phyloP scores from a whole-genome alignment of 2,888 invertebrate genomes.

The Andrena praecox region DNA sequence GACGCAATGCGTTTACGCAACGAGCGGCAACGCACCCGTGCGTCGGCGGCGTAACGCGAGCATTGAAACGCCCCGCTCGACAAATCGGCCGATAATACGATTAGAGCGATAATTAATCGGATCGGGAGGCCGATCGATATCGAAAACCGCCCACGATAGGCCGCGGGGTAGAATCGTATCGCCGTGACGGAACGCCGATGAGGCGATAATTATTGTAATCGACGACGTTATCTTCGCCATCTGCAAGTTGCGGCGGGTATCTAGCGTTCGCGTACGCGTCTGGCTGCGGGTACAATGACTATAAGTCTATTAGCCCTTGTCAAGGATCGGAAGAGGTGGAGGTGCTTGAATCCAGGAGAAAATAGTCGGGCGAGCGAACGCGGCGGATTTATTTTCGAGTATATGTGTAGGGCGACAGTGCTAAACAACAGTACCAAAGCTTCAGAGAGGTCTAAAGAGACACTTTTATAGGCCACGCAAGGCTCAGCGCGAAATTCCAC shows the following conservation, averaged over 20 bases:
- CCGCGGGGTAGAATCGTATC: constrained; percentile 36
- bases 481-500: constrained; percentile 28
- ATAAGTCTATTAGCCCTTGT: constrained; percentile 14
- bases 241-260: constrained; percentile 15
- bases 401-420: too few species aligned
- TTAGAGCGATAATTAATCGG: constrained; percentile 81
- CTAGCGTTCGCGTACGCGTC: neutral
- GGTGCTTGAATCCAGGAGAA: neutral
- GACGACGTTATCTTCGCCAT: constrained; percentile 31
- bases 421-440: too few species aligned
- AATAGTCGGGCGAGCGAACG: neutral
- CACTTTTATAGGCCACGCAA: too few species aligned
- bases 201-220: constrained; percentile 62
- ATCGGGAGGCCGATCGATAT: constrained; percentile 64
- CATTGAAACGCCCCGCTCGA: constrained; percentile 71
- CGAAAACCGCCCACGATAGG: constrained; percentile 52
- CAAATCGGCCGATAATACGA: constrained; percentile 80
- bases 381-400: neutral
- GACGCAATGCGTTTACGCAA: constrained; percentile 74
- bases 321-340: neutral
- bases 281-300: neutral
- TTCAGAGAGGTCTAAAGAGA: too few species aligned
- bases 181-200: constrained; percentile 64
- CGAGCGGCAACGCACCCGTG: constrained; percentile 55
- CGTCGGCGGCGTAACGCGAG: constrained; percentile 50